Conservation (phyloP, 2,113 vertebrate species). For the Potamarius usumacintae region DNA sequence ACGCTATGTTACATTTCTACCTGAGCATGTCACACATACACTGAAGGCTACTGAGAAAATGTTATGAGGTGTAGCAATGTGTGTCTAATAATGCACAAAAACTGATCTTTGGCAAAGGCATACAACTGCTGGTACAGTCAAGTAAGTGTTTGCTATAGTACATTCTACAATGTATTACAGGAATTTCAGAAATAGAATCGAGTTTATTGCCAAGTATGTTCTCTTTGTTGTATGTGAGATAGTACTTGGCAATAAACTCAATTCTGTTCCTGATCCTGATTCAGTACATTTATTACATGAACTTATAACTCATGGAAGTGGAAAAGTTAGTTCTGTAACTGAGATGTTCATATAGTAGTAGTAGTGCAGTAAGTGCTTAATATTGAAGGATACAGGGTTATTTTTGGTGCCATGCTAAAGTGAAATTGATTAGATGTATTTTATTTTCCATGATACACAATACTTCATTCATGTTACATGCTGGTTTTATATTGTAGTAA, state of each 20-base stretch:
- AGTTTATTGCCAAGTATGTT: too few species aligned
- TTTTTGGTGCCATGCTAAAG: too few species aligned
- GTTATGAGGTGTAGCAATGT: slow-evolving; percentile 32
- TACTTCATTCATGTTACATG: background rate
- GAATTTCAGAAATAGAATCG: too few species aligned
- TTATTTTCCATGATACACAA: too few species aligned
- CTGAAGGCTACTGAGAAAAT: background rate
- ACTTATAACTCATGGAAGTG: background rate
- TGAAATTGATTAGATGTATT: too few species aligned
- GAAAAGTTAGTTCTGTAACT: background rate
- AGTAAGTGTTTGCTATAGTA: background rate
- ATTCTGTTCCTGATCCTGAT: too few species aligned
- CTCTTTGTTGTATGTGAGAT: too few species aligned
- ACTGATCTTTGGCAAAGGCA: slow-evolving; percentile 45
- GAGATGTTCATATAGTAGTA: background rate
- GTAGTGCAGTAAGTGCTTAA: background rate
- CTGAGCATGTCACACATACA: background rate
- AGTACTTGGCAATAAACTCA: too few species aligned
- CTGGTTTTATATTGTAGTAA: background rate
- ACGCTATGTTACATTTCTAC: background rate
- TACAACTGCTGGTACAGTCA: slow-evolving; percentile 38
- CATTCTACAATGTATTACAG: background rate
- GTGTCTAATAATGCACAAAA: slow-evolving; percentile 30
- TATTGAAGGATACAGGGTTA: background rate
- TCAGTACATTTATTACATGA: background rate